Evolutionary conservation across 2,888 invertebrate species (phyloP), one percentile per base, ranked within the genome.

Genomic region (Lasioglossum malachurum): DNA sequence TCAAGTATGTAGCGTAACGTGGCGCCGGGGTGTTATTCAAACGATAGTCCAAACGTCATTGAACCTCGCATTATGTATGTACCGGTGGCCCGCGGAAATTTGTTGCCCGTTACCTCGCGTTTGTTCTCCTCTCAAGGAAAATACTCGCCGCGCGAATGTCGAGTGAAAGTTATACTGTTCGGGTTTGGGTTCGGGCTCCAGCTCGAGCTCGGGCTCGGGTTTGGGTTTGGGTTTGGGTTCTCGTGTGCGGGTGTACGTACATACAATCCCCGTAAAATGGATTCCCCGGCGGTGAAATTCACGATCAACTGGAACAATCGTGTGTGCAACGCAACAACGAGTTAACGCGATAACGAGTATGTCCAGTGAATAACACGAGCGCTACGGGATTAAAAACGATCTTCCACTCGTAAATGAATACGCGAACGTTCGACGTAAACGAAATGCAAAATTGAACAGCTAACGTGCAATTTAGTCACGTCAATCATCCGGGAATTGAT

Each of bases 21-120:
- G 60, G 76, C 72, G 72, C 35, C 73, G 77, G 44, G 44, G 73
- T 87, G 90, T 91, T 90, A 80, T 89, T 91, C 87, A 84, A 91
- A 89, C 89, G 86, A 89, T 86, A 82, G 84, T 83, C 80, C 84
- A 82, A 87, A 83, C 84, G 83, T 88, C 84, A 90, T 90, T 83
- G 89, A 38, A 83, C 67, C 75, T 44, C 57, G 75, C 83, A 88
- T 89, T 86, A 89, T 81, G 83, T 76, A 73, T 57, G 27, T 57
- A 57, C 57, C n/a, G n/a, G 57, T 57, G 73, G 57, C 31, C 80
- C 78, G 19, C 74, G 81, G 75, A 83, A 86, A 86, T 86, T 86
- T 74, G 88, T 83, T 84, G 75, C 38, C 78, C 71, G 72, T 80
- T 77, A 53, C 73, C 73, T n/a, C 72, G 38, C 71, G 81, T 89